Conservation (phyloP, 92 coral and sea anemone species). For the Heliopora coerulea region DNA sequence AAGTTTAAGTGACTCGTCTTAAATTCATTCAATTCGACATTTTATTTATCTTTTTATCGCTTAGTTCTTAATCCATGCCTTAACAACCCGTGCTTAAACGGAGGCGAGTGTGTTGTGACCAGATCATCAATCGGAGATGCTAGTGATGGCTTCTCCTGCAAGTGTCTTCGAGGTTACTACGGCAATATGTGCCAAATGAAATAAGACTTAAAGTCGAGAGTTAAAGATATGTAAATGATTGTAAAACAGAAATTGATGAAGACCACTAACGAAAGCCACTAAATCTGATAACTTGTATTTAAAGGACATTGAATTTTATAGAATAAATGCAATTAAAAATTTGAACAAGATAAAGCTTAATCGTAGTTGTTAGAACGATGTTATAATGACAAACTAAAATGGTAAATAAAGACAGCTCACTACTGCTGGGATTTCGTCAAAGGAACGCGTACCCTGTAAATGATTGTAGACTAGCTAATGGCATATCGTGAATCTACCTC, state of each 20-base stretch:
- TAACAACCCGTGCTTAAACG: constrained; percentile 68
- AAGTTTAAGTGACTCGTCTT: too few species aligned
- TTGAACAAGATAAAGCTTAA: too few species aligned
- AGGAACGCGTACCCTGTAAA: too few species aligned
- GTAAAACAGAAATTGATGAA: background rate
- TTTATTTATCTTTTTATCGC: background rate
- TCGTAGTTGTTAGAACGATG: too few species aligned
- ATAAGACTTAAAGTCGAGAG: background rate
- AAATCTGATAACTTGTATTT: background rate
- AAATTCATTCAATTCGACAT: too few species aligned
- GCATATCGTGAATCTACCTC: too few species aligned
- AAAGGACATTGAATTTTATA: background rate
- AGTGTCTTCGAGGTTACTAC: constrained; percentile 63
- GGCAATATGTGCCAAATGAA: constrained; percentile 80
- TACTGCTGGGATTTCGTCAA: too few species aligned
- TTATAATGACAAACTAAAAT: too few species aligned
- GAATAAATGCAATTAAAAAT: background rate
- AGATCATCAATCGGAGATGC: constrained; percentile 55
- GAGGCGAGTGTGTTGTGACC: constrained; percentile 85
- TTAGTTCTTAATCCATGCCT: constrained; percentile 77
- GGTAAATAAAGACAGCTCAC: too few species aligned
- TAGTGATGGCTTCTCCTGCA: constrained; percentile 84
- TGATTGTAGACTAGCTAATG: too few species aligned
- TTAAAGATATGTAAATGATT: background rate
- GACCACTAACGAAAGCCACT: too few species aligned